Conservation (phyloP, 2,113 vertebrate species). For the Grammomys surdaster region DNA sequence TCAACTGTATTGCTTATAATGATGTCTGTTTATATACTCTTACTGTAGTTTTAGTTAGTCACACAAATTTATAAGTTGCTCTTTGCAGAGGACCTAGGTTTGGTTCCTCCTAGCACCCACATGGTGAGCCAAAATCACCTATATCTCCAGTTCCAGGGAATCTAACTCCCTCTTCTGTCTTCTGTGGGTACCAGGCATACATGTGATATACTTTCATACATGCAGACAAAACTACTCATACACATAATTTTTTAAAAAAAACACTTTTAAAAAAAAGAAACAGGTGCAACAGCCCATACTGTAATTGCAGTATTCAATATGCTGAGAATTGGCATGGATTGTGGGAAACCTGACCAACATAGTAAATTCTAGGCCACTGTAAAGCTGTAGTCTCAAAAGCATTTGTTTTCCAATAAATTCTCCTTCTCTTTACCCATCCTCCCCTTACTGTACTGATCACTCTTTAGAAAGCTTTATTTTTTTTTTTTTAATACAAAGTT, state of each 20-base stretch:
- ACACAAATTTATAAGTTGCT: neutral
- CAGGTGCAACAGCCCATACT: neutral
- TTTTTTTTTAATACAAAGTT: neutral
- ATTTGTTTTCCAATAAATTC: neutral
- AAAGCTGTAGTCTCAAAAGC: neutral
- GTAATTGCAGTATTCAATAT: neutral
- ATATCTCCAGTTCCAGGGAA: neutral
- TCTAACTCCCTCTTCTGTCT: neutral
- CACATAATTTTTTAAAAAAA: neutral
- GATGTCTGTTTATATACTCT: neutral
- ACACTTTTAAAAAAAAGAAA: neutral
- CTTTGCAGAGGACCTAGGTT: neutral
- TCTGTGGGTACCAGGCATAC: neutral
- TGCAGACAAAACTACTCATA: neutral
- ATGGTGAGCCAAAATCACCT: neutral
- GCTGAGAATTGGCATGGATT: neutral
- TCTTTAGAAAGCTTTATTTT: neutral
- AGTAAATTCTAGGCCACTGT: neutral
- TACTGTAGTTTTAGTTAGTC: neutral
- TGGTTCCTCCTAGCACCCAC: too few relatives aligned
- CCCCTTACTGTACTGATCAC: neutral
- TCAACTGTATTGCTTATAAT: neutral
- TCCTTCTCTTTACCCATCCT: conserved; percentile 25
- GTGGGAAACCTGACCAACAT: neutral
- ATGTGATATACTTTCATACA: neutral